A percentile compares a stretch with the other conserved stretches of the same genome.
phyloP scores from a whole-genome alignment of 2,888 invertebrate genomes.

The Mythimna impura region DNA sequence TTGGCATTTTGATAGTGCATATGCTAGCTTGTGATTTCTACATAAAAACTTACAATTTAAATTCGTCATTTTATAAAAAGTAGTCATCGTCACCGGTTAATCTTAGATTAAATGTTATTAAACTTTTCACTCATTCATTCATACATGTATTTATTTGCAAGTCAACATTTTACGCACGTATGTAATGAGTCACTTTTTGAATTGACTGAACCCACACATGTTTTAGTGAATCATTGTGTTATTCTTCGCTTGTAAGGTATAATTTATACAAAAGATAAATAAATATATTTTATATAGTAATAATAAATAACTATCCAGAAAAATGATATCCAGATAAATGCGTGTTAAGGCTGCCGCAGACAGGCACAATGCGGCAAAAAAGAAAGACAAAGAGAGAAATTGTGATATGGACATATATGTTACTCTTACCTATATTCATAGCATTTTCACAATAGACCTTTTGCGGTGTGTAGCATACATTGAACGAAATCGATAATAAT shows the following conservation, averaged over 20 bases:
- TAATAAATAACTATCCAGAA: not conserved
- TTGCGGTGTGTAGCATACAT: not conserved
- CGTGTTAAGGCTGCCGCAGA: not conserved
- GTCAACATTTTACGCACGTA: not conserved
- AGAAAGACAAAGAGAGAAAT: not conserved
- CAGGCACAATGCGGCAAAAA: not conserved
- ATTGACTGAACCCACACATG: not conserved
- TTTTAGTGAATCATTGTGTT: constrained; percentile 4
- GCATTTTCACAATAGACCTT: not conserved
- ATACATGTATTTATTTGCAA: not conserved
- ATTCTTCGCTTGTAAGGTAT: not conserved
- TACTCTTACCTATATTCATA: no score
- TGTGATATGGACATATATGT: no score
- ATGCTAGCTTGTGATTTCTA: not conserved
- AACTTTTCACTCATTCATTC: not conserved
- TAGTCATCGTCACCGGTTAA: not conserved
- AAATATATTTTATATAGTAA: no score
- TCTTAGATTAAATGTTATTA: not conserved
- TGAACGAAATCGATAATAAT: no score
- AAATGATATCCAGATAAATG: no score
- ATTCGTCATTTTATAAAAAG: no score
- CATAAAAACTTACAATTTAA: no score
- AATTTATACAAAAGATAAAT: not conserved
- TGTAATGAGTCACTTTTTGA: constrained; percentile 8
- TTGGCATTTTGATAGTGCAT: not conserved